Evolutionary conservation across 2,113 vertebrate genomes (phyloP).

Genomic region (Lonchura striata): DNA sequence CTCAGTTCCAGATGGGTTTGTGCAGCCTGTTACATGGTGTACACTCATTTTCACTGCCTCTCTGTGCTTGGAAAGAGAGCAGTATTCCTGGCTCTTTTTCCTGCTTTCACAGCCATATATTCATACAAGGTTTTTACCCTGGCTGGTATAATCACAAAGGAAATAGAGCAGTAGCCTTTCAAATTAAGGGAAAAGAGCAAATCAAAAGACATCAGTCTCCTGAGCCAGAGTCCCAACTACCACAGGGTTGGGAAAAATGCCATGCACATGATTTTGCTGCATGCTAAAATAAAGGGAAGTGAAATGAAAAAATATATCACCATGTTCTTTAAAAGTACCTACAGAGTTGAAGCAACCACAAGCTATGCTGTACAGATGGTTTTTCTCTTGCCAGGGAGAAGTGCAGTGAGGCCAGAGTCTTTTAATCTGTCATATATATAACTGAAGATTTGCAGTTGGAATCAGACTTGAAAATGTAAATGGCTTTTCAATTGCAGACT

Average conservation of each 20-base stretch:
- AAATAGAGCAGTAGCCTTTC: not conserved
- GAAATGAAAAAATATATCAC: constrained; percentile 36
- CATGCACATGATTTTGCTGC: not conserved
- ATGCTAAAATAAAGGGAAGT: not conserved
- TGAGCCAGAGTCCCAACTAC: not conserved
- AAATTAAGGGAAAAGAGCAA: not conserved
- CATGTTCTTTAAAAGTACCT: constrained; percentile 30
- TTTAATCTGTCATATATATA: constrained; percentile 23
- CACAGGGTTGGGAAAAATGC: not conserved
- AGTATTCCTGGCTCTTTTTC: not conserved
- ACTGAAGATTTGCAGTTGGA: constrained; percentile 10
- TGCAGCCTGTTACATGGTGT: not conserved
- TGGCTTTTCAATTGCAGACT: constrained; percentile 36
- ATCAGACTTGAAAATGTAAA: constrained; percentile 34
- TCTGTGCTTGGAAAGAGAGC: not conserved
- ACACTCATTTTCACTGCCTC: not conserved
- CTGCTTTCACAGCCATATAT: not conserved
- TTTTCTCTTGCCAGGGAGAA: constrained; percentile 18
- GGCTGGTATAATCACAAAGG: not conserved
- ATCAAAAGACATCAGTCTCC: not conserved
- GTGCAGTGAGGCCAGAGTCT: not conserved
- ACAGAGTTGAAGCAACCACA: constrained; percentile 46
- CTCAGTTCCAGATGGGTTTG: not conserved
- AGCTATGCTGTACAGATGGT: constrained; percentile 31
- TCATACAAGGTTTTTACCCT: not conserved